A percentile compares a stretch with the other conserved stretches of the same genome.
Evolutionary conservation across 2,113 vertebrate genomes (phyloP).

Genomic region (Microtus richardsoni): DNA sequence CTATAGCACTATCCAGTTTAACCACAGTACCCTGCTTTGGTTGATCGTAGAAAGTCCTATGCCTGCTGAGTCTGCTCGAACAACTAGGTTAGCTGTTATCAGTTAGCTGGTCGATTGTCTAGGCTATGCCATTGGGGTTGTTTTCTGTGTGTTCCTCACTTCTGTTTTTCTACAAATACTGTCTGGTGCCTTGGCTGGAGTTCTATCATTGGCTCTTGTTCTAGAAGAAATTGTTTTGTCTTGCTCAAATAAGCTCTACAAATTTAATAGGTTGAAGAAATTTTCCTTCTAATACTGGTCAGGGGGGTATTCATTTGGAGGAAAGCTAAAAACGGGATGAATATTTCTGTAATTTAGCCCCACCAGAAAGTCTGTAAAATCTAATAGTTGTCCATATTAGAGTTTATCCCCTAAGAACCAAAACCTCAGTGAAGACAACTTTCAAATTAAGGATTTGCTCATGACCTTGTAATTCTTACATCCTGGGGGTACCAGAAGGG

Average conservation of each 20-base stretch:
- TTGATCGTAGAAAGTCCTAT: not conserved
- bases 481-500: rapidly evolving
- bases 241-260: not conserved
- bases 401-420: not conserved
- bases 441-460: not conserved
- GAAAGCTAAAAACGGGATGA: not conserved
- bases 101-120: not conserved
- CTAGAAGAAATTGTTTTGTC: not conserved
- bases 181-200: not conserved
- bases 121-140: not conserved
- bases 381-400: not conserved
- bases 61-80: not conserved
- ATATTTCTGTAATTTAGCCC: not conserved
- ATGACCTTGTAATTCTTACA: not conserved
- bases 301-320: not conserved
- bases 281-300: not conserved
- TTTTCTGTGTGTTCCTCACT: not conserved
- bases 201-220: not conserved
- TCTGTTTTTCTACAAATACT: not conserved
- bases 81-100: not conserved
- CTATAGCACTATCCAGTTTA: not conserved
- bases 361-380: not conserved
- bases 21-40: not conserved
- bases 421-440: not conserved
- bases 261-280: not conserved